Base-by-base conservation (phyloP, 1,140 invertebrate species). In the Zaprionus camerounensis region DNA sequence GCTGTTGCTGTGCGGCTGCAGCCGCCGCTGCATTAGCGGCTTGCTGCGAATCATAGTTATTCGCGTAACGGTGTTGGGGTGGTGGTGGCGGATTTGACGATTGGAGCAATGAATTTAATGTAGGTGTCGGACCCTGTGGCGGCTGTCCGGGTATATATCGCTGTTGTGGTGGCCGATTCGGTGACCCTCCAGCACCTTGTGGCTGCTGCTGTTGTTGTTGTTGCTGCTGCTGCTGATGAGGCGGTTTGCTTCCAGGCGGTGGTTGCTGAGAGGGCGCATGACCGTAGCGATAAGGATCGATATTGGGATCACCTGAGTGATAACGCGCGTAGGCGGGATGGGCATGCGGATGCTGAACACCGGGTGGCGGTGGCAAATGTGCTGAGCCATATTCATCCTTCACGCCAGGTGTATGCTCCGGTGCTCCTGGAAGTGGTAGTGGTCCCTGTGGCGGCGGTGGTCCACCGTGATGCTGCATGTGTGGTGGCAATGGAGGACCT, bases 41-140 rank as follows among this genome's bases (percentile, higher is more conserved):
- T 68, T 91, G 92, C 64, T 93, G 93, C 22, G 86, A 92, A 79
- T 93, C 92, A 58, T 93, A 93, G 65, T 83, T 92, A 61, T 93
- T 93, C 22, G 81, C 91, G 85, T 84, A 93, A 77, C 81, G 93
- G 88, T 88, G 93, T 80, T 91, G 93, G 70, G 92, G 93, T 76
- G 73, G 93, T 76, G 93, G 95, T 71, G 94, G 94, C 74, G 94
- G 94, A 91, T 96, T 95, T 73, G 96, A 97, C 36, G 96, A 96
- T 93, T 97, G 97, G 41, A 98, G 94, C 81, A 98, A 93, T 84
- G 98, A 97, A 93, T 98, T 98, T 66, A 98, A 94, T 31, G 97
- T 98, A 55, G 98, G 97, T 51, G 97, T 98, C 17, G 97, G 97
- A 56, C 97, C 97, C 70, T 96, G 95, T 62, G 96, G 96, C 49